Evolutionary conservation across 2,888 invertebrate species (phyloP).

Genomic region (Ryuthela nishihirai): DNA sequence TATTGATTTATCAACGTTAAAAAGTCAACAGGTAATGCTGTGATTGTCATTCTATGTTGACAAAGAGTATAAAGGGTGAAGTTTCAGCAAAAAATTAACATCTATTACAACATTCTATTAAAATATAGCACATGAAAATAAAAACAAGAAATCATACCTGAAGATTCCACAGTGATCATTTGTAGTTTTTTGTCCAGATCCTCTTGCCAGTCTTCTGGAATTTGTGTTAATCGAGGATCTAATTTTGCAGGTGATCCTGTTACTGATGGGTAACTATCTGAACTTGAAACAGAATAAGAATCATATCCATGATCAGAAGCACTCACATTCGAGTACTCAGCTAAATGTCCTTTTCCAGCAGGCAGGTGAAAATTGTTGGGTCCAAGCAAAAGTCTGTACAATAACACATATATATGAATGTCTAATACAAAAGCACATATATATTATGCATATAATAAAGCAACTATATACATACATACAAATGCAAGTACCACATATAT

Average conservation of each 20-base stretch:
- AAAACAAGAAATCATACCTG: too few relatives aligned
- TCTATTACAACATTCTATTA: too few relatives aligned
- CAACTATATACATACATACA: too few relatives aligned
- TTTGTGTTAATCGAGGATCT: conserved; percentile 68
- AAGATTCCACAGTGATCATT: conserved; percentile 21
- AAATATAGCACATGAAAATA: too few relatives aligned
- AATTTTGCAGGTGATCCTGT: conserved; percentile 32
- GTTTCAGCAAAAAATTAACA: too few relatives aligned
- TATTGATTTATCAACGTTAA: too few relatives aligned
- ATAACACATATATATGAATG: not conserved
- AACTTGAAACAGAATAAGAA: conserved; percentile 73
- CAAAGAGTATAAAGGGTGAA: too few relatives aligned
- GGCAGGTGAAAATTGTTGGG: conserved; percentile 23
- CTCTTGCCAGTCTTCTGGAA: conserved; percentile 63
- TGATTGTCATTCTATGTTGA: too few relatives aligned
- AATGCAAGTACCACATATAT: too few relatives aligned
- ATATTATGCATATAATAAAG: not conserved
- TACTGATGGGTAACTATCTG: conserved; percentile 42
- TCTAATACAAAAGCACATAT: not conserved
- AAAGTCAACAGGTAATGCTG: too few relatives aligned
- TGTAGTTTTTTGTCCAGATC: conserved; percentile 27
- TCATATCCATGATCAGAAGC: conserved; percentile 82
- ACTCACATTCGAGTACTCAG: conserved; percentile 15
- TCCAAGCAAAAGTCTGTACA: conserved; percentile 25
- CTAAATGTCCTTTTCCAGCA: conserved; percentile 9